Evolutionary conservation across 1,140 invertebrate species (phyloP).

Genomic region (Drosophila persimilis): DNA sequence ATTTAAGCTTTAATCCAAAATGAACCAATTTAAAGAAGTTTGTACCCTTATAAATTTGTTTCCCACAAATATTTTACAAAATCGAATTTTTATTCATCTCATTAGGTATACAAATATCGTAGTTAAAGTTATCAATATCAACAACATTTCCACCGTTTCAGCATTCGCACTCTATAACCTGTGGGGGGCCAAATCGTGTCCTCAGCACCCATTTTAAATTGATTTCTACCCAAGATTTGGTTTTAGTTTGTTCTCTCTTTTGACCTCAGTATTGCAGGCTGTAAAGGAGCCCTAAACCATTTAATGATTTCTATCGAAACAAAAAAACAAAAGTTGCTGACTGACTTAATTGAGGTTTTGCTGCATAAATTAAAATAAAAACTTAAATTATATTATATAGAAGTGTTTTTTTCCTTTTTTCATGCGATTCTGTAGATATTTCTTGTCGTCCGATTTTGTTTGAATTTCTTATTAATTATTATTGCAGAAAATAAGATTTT

Average conservation of each 20-base stretch:
- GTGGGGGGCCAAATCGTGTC: slow-evolving; percentile 35
- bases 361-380: slow-evolving; percentile 48
- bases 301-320: slow-evolving; percentile 23
- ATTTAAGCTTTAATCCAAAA: slow-evolving; percentile 5
- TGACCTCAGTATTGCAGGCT: slow-evolving; percentile 41
- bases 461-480: slow-evolving; percentile 38
- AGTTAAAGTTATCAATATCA: slow-evolving; percentile 64
- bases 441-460: slow-evolving; percentile 29
- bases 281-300: slow-evolving; percentile 58
- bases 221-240: slow-evolving; percentile 28
- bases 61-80: slow-evolving; percentile 51
- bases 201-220: slow-evolving; percentile 52
- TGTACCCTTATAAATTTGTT: too few species aligned
- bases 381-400: slow-evolving; percentile 34
- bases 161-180: slow-evolving; percentile 30
- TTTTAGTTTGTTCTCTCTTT: slow-evolving; percentile 5
- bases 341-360: slow-evolving; percentile 42
- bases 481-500: slow-evolving; percentile 38
- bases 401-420: slow-evolving; percentile 7
- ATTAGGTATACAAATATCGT: slow-evolving; percentile 66
- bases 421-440: slow-evolving; percentile 8
- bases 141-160: slow-evolving; percentile 48
- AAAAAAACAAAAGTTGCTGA: slow-evolving; percentile 11
- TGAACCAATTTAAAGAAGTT: neutral
- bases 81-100: slow-evolving; percentile 66